These are phyloP conservation scores for Acanthornis magna DNA, from an alignment of 2,797 vertebrate genomes.

Conservation along the genomic window DNA sequence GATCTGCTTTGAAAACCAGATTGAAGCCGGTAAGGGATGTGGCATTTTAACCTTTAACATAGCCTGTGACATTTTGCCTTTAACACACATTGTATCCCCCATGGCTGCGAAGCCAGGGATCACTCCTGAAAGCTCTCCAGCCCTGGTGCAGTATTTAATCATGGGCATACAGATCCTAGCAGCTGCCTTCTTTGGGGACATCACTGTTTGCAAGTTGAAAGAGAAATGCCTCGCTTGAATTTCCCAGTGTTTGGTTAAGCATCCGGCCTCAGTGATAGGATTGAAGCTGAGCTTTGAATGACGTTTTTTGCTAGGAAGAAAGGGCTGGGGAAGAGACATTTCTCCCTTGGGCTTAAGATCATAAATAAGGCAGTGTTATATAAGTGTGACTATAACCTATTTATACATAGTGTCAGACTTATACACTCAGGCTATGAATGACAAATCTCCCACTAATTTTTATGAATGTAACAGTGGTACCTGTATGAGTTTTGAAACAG, in stretches of 20 bases:
- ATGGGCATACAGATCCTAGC: background rate
- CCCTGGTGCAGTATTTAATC: background rate
- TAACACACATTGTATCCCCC: background rate
- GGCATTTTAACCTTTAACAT: background rate
- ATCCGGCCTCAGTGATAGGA: background rate
- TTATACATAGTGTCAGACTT: constrained; percentile 41
- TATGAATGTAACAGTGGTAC: background rate
- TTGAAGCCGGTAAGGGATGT: background rate
- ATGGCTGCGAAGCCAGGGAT: background rate
- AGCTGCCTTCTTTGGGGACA: background rate
- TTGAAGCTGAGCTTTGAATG: constrained; percentile 45
- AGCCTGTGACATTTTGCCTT: background rate
- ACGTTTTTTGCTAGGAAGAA: constrained; percentile 34
- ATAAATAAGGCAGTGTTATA: constrained; percentile 52
- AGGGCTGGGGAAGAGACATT: constrained; percentile 6
- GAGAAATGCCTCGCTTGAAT: constrained; percentile 1
- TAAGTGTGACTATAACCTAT: constrained; percentile 55
- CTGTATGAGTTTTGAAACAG: background rate
- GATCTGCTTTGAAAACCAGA: background rate
- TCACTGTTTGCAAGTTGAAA: background rate
- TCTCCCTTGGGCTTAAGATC: constrained; percentile 50
- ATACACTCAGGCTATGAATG: constrained; percentile 18
- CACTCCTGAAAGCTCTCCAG: background rate
- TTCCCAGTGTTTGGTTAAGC: background rate
- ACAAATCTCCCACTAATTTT: constrained; percentile 35